Percentiles rank a stretch among this genome's conserved stretches.
Conservation (phyloP, 30 jellyfish, hydroid and myxozoan species). For the Rhopilema esculentum region DNA sequence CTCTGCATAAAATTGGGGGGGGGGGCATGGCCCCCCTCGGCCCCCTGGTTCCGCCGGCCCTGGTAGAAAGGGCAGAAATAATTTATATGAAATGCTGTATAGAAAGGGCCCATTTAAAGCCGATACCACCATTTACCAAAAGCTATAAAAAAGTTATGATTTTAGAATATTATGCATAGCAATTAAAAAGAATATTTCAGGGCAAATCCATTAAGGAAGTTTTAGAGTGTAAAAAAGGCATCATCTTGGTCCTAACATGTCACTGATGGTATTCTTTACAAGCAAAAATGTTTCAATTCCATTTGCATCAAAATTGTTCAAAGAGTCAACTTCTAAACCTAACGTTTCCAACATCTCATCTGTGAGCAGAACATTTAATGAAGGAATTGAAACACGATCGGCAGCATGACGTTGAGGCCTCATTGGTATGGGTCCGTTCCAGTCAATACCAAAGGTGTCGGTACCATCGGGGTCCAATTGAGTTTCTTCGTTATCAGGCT, state of each 20-base stretch:
- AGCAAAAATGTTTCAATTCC: too few species aligned
- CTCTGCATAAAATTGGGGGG: neutral
- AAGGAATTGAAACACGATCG: too few species aligned
- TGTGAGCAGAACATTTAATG: too few species aligned
- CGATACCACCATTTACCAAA: neutral
- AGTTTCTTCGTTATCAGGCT: neutral
- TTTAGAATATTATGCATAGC: neutral
- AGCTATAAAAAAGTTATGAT: neutral
- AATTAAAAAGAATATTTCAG: neutral
- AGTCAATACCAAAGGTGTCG: slow-evolving; percentile 37
- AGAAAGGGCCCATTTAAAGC: neutral
- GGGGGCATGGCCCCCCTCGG: neutral
- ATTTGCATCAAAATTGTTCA: too few species aligned
- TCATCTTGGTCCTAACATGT: neutral
- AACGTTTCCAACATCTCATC: too few species aligned
- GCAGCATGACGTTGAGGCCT: too few species aligned
- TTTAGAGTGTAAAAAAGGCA: neutral
- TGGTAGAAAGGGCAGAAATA: neutral
- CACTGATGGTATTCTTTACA: neutral
- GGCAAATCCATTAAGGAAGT: neutral
- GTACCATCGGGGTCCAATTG: neutral
- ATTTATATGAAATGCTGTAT: neutral
- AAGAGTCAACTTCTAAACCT: too few species aligned
- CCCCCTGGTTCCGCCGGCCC: neutral
- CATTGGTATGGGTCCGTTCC: slow-evolving; percentile 54